Conservation (phyloP, 2,888 invertebrate genomes). For the Alloscopus bannaensis region DNA sequence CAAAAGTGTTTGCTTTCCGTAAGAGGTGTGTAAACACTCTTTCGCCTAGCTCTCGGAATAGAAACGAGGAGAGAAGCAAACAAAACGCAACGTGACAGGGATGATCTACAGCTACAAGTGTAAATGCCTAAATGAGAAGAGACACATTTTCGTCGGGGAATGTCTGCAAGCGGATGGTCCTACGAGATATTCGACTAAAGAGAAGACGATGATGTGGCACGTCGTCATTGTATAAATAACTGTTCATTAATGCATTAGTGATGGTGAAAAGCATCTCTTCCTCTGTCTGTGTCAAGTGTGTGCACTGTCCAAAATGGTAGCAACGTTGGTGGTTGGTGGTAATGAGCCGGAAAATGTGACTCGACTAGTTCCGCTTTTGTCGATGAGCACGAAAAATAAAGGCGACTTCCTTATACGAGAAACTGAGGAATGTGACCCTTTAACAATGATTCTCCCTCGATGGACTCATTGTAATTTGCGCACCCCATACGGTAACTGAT, state of each 20-base stretch:
- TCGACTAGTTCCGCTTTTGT: not conserved
- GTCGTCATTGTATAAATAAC: conserved; percentile 1
- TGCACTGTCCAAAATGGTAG: not conserved
- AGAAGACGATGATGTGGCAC: not conserved
- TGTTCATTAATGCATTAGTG: conserved; percentile 4
- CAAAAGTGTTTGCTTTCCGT: conserved; percentile 12
- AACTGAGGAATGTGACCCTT: conserved; percentile 6
- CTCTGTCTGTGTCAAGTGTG: not conserved
- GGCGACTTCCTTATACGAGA: not conserved
- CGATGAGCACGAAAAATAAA: not conserved
- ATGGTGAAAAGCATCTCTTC: too few species aligned
- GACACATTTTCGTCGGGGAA: not conserved
- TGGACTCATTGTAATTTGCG: too few species aligned
- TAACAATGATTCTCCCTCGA: too few species aligned
- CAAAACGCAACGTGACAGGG: not conserved
- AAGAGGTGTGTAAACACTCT: conserved; percentile 13
- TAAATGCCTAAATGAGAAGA: not conserved
- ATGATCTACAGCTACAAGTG: not conserved
- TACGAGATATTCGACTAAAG: too few species aligned
- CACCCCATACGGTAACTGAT: too few species aligned
- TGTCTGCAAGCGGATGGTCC: not conserved
- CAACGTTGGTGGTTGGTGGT: not conserved
- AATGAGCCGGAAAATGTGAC: conserved; percentile 7
- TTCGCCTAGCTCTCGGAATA: not conserved
- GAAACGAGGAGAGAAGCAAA: not conserved